phyloP scores from a whole-genome alignment of 2,797 vertebrate genomes.

The Dendrocincla fuliginosa region DNA sequence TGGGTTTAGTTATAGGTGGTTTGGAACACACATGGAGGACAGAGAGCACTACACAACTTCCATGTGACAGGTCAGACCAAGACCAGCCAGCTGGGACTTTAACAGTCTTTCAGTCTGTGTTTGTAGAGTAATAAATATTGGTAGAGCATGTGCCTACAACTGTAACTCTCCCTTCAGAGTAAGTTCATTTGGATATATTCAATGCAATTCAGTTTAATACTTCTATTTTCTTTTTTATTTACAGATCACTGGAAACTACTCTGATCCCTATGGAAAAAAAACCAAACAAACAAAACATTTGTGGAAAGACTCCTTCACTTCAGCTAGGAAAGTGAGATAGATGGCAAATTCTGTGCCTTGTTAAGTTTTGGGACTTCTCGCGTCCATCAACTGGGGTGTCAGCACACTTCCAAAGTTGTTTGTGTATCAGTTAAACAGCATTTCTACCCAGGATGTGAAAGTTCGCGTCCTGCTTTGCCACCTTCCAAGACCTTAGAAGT shows the following conservation, averaged over 20 bases:
- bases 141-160: not conserved
- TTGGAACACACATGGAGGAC: not conserved
- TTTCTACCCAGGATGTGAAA: not conserved
- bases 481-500: not conserved
- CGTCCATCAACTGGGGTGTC: not conserved
- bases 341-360: not conserved
- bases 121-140: not conserved
- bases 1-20: not conserved
- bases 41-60: not conserved
- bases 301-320: not conserved
- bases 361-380: not conserved
- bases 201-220: not conserved
- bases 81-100: not conserved
- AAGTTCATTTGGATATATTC: not conserved
- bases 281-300: not conserved
- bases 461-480: not conserved
- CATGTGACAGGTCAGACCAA: not conserved
- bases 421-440: accelerated
- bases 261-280: accelerated
- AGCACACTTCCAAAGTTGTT: not conserved
- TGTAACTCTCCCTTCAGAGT: not conserved
- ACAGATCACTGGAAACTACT: not conserved
- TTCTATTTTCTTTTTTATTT: not conserved
- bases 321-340: not conserved
- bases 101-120: not conserved